Conservation (phyloP, 2,888 invertebrate species). For the Notocelia uddmanniana region DNA sequence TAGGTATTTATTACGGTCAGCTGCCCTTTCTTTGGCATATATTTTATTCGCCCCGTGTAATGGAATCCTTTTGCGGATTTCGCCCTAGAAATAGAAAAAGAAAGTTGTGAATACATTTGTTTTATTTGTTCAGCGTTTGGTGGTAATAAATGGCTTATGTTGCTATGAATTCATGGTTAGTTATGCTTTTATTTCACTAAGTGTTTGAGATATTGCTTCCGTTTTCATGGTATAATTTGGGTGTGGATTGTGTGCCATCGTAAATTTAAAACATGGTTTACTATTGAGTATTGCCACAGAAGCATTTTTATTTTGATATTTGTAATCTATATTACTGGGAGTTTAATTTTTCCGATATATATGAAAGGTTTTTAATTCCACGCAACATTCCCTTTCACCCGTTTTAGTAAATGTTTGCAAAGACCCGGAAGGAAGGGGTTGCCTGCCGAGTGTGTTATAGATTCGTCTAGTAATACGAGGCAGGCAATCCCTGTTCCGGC, state of each 20-base stretch:
- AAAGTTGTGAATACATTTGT: slow-evolving; percentile 40
- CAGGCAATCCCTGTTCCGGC: too few species aligned
- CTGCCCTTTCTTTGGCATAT: slow-evolving; percentile 41
- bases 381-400: too few species aligned
- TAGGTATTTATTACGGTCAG: slow-evolving; percentile 45
- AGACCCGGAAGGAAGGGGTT: too few species aligned
- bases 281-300: not conserved
- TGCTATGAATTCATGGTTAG: not conserved
- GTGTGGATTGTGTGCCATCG: slow-evolving; percentile 12
- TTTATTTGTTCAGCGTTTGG: slow-evolving; percentile 14
- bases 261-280: slow-evolving; percentile 9
- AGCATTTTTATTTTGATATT: not conserved
- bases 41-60: slow-evolving; percentile 41
- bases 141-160: not conserved
- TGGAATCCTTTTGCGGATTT: slow-evolving; percentile 44
- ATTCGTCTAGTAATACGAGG: too few species aligned
- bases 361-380: too few species aligned
- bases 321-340: too few species aligned
- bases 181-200: not conserved
- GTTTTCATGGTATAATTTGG: slow-evolving; percentile 1
- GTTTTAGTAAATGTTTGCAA: too few species aligned
- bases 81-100: slow-evolving; percentile 31
- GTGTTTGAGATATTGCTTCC: not conserved
- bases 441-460: too few species aligned
- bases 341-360: too few species aligned